These are phyloP conservation scores for Dendrolimus punctatus DNA, from an alignment of 1,140 invertebrate genomes.

Conservation along the genomic window DNA sequence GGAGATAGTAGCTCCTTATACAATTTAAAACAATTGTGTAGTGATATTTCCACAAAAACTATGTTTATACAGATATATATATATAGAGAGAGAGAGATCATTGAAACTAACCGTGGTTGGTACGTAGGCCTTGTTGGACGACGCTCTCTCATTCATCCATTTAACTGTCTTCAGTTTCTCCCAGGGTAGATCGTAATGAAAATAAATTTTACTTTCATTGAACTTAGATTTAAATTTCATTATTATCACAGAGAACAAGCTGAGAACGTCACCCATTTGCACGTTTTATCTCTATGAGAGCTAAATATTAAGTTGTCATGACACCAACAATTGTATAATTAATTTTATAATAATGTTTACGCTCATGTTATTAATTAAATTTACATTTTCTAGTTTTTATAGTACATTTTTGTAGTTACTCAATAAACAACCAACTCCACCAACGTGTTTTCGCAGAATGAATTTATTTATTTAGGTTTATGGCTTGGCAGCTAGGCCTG, in stretches of 20 bases:
- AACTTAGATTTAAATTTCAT: conserved; percentile 69
- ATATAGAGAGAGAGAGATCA: too few relatives aligned
- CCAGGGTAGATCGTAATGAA: conserved; percentile 57
- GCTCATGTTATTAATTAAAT: conserved; percentile 52
- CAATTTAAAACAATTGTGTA: too few relatives aligned
- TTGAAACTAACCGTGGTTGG: conserved; percentile 67
- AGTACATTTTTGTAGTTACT: conserved; percentile 21
- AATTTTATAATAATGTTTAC: conserved; percentile 35
- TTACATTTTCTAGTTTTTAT: conserved; percentile 39
- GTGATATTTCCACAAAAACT: too few relatives aligned
- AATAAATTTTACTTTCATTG: conserved; percentile 61
- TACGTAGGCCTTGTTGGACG: conserved; percentile 71
- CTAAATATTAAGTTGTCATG: conserved; percentile 55
- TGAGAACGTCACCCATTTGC: conserved; percentile 64
- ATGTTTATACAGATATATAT: too few relatives aligned
- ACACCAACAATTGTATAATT: conserved; percentile 38
- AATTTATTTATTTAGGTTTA: too few relatives aligned
- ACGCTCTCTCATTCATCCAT: conserved; percentile 73
- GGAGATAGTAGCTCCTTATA: too few relatives aligned
- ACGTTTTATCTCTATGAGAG: conserved; percentile 27
- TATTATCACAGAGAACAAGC: conserved; percentile 66
- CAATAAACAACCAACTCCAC: conserved; percentile 22
- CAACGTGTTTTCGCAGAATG: conserved; percentile 26
- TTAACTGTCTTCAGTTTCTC: conserved; percentile 57
- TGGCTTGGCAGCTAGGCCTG: too few relatives aligned